Evolutionary conservation across 2,113 vertebrate genomes (phyloP), one percentile per base, ranked within the genome.

Genomic region (Taxidea taxus): DNA sequence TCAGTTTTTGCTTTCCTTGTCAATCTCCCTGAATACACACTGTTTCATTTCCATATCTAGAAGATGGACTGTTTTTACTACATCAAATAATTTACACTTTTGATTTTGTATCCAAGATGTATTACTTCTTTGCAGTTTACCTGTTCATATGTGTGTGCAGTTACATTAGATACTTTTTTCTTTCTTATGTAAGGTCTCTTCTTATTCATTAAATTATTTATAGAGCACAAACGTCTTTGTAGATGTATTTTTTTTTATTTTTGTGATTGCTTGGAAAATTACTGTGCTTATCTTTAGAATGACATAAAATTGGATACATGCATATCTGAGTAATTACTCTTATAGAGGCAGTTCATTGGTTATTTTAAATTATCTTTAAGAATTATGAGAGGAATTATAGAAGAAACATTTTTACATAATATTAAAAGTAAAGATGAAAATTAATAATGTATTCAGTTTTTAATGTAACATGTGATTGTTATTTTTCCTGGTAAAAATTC

Each of bases 401-500:
- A 97, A 92, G 37, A 96, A 90, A 8, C 74, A 72, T 51, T 90
- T 68, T 83, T 88, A 93, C 64, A 37, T 60, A 58, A 0, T 44
- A 70, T 95, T n/a, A 96, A 97, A 97, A 95, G 34, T 87, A 96
- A 98, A 94, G 58, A 95, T 90, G 64, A 81, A 96, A 94, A 88
- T 78, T 66, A 60, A 80, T 97, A 92, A 75, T 87, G 0, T 75
- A 77, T 51, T 62, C 37, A 5, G 42, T 97, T 92, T 97, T 72
- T 97, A 91, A 78, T 37, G 91, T 96, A 98, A 94, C 64, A 94
- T 91, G 29, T 72, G n/a, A 98, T 93, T 97, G 39, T 97, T 92
- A 56, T 87, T 95, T 96, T 98, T 97, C 91, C 84, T 93, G 68
- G 94, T 96, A 97, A 98, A 98, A 98, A 96, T 91, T 97, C 95